Evolutionary conservation across 2,113 vertebrate genomes (phyloP), one percentile per base, ranked within the genome.

Genomic region (Eulemur rufifrons): DNA sequence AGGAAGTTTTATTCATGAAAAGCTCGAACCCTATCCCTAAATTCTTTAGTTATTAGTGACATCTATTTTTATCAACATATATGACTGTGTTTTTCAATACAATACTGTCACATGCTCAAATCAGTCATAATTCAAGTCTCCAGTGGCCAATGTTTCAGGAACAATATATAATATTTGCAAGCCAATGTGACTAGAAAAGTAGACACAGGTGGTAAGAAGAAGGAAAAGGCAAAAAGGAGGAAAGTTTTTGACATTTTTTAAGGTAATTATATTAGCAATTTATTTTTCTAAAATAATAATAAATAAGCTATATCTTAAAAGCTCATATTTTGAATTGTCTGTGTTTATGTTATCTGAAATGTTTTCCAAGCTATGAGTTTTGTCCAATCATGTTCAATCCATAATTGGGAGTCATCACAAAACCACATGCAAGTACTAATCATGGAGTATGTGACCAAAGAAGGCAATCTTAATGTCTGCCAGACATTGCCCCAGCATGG

Each of bases 1-100:
- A 89, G 45, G 29, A 93, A 86, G 3, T 42, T 54, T 82, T 83
- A 42, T 90, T 96, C 45, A 93, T 86, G 27, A 91, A 82, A 97
- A 95, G 82, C 8, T 78, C 32, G 73, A 95, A 66, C 10, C 20
- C 25, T 94, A 78, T 8, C 4, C 23, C 32, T 90, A 86, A 94
- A 83, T 17, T 84, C 56, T 91, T 95, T n/a, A 69, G 50, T 92
- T 96, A 69, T 18, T 91, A 77, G 14, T 45, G 66, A 2, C 77
- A 64, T 52, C 71, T 91, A 59, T 83, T 95, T 93, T 96, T 84
- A 93, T 84, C 56, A 85, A 71, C 32, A 23, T 54, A 42, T 18
- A 78, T 86, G 29, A 63, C 56, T 85, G 6, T 73, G 37, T 66
- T 84, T 93, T 93, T 94, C 63, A 91, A 74, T 64, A 83, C 5